phyloP scores from a whole-genome alignment of 2,797 vertebrate species.

The Pangasius mekongensis region DNA sequence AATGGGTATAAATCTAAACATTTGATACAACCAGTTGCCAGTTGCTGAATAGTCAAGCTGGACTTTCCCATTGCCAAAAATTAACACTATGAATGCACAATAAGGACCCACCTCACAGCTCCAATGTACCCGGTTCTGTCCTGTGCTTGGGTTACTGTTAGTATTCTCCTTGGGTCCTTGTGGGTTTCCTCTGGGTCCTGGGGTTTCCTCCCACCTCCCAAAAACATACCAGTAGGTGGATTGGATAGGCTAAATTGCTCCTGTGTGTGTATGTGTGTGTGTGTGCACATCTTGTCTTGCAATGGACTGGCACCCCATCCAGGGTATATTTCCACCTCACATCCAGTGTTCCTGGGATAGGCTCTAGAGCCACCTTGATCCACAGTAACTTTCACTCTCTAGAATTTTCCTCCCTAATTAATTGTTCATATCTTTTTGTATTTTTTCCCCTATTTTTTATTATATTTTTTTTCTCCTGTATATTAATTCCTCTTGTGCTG shows the following conservation, averaged over 20 bases:
- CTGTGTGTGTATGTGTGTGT: background rate
- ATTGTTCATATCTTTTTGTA: background rate
- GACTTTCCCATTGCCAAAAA: conserved; percentile 4
- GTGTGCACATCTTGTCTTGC: background rate
- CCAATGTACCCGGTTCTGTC: background rate
- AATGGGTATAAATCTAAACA: background rate
- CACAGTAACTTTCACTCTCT: background rate
- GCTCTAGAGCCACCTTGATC: background rate
- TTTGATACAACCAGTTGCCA: background rate
- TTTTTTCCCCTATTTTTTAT: background rate
- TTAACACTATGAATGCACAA: background rate
- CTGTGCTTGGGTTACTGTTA: background rate
- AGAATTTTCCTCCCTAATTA: no score
- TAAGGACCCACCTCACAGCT: background rate
- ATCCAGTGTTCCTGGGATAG: background rate
- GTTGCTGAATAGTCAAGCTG: background rate
- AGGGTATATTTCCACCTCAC: background rate
- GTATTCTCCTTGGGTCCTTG: background rate
- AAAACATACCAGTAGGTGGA: background rate
- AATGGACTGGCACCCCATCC: background rate
- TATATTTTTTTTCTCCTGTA: background rate
- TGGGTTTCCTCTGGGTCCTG: background rate
- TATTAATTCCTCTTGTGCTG: background rate
- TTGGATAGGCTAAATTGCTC: background rate
- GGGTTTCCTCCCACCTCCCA: background rate